Evolutionary conservation across 2,888 invertebrate genomes (phyloP), one percentile per base, ranked within the genome.

Genomic region (Chydorus sphaericus): DNA sequence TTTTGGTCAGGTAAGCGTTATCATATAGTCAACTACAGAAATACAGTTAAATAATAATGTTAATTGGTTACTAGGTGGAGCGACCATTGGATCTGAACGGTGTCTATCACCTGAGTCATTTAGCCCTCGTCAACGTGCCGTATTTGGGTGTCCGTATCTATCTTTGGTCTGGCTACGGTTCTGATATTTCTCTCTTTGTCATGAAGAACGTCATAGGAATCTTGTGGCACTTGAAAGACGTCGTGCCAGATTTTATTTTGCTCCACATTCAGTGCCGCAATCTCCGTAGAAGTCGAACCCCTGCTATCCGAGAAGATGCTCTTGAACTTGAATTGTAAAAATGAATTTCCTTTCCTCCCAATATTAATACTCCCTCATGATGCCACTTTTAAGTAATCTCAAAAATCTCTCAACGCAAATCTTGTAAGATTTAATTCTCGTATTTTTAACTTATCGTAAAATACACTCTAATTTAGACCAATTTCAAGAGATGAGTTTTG

Each of bases 161-260:
- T 57, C 63, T 77, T 33, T 77, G 75, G 75, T 62, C 67, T 8
- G 65, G 65, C 4, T 68, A 71, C 57, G 65, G 68, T 18, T 66
- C 70, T 50, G 73, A 75, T 60, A 70, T 75, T 4, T 73, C 75
- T 1, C 68, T 76, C n/a, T 77, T 78, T 63, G 67, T 76, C n/a
- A 69, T 77, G 62, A 78, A 78, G 64, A 78, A 78, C 63, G 63
- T 75, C 10, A 68, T 76, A 50, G 68, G 73, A 58, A 73, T 76
- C 53, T 67, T 73, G 57, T 61, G 72, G 1, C 70, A 71, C n/a
- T 60, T 74, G 28, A 68, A 71, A 29, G 66, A 65, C 18, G 61
- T 70, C 44, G 66, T 66, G 55, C 66, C 69, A 11, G 70, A 70
- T 49, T 54, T 67, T 26, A 33, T 44, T 26, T 18, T 57, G 3